Percentiles rank a stretch among this genome's conserved stretches.
These are phyloP conservation scores for Tetragonisca angustula DNA, from an alignment of 2,888 invertebrate genomes.

Conservation along the genomic window DNA sequence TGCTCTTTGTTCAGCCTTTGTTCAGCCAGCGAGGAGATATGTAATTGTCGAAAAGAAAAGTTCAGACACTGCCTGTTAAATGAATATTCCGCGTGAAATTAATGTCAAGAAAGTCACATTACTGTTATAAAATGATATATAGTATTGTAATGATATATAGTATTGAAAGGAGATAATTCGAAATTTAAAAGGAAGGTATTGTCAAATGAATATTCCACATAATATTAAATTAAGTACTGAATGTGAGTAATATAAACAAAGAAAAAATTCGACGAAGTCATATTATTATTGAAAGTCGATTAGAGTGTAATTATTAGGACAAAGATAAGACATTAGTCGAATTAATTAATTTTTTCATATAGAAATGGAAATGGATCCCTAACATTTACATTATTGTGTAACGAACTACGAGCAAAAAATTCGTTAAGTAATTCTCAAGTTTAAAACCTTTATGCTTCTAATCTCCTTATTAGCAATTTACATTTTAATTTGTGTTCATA, in stretches of 20 bases:
- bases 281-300: background rate
- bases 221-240: background rate
- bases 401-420: background rate
- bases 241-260: too few species aligned
- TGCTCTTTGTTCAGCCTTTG: constrained; percentile 8
- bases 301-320: background rate
- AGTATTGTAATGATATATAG: background rate
- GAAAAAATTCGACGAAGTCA: background rate
- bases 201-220: background rate
- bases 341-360: background rate
- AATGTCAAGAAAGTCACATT: background rate
- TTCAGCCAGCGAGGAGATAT: background rate
- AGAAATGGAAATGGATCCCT: background rate
- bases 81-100: background rate
- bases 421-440: background rate
- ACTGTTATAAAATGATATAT: background rate
- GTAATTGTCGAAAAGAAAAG: background rate
- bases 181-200: too few species aligned
- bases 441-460: background rate
- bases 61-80: background rate
- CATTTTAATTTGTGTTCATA: background rate
- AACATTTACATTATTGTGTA: background rate
- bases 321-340: background rate
- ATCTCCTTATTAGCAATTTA: background rate
- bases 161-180: too few species aligned